phyloP scores from a whole-genome alignment of 2,797 vertebrate species.

The Sebastes nivosus region DNA sequence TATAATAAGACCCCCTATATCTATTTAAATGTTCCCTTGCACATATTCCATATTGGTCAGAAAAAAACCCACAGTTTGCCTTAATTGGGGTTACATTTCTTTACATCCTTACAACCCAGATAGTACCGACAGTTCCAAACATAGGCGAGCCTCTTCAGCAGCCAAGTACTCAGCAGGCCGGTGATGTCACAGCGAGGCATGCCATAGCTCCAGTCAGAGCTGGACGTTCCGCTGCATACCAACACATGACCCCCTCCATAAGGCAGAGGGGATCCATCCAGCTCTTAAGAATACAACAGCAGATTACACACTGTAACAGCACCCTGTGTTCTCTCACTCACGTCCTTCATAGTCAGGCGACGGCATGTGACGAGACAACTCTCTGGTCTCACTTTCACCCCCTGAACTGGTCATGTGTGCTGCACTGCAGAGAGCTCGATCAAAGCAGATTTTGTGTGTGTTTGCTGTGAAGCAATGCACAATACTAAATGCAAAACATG shows the following conservation, averaged over 20 bases:
- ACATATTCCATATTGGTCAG: not conserved
- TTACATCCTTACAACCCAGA: slow-evolving; percentile 6
- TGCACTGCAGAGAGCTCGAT: not conserved
- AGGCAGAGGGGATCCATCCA: slow-evolving; percentile 7
- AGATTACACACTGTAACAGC: slow-evolving; percentile 17
- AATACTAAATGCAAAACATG: not conserved
- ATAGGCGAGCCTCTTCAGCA: slow-evolving; percentile 25
- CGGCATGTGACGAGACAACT: slow-evolving; percentile 30
- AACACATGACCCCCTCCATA: slow-evolving; percentile 47
- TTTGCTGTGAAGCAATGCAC: slow-evolving; percentile 11
- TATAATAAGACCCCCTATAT: not conserved
- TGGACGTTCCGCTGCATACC: slow-evolving; percentile 52
- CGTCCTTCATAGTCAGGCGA: slow-evolving; percentile 52
- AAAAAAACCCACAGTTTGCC: not conserved
- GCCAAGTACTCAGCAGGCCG: slow-evolving; percentile 32
- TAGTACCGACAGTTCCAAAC: slow-evolving; percentile 39
- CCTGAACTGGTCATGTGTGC: slow-evolving; percentile 29
- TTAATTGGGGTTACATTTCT: not conserved
- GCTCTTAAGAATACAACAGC: slow-evolving; percentile 1
- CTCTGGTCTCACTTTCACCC: not conserved
- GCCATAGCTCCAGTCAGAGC: slow-evolving; percentile 24
- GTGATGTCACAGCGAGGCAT: slow-evolving; percentile 59
- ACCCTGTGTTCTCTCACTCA: slow-evolving; percentile 19
- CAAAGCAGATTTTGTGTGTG: not conserved
- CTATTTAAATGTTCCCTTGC: not conserved